Conservation (phyloP, 2,888 invertebrate species). For the Chrysolina americana region DNA sequence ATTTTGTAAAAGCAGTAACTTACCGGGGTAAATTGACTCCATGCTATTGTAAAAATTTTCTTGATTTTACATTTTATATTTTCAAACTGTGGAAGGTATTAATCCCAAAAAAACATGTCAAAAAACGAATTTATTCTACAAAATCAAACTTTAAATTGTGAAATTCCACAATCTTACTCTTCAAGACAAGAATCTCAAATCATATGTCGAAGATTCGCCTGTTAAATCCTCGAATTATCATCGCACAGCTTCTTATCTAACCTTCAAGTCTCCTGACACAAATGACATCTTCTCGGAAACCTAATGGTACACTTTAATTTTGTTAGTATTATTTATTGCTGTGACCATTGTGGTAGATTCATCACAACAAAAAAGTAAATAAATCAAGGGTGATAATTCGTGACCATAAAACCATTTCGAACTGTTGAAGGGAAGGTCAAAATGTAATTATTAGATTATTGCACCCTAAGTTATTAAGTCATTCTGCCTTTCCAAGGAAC, state of each 20-base stretch:
- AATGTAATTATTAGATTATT: slow-evolving; percentile 51
- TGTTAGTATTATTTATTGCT: slow-evolving; percentile 29
- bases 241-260: slow-evolving; percentile 9
- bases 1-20: too few relatives aligned
- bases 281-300: slow-evolving; percentile 29
- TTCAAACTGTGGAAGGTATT: too few relatives aligned
- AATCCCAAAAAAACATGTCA: too few relatives aligned
- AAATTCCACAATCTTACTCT: too few relatives aligned
- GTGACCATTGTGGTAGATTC: slow-evolving; percentile 37
- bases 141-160: too few relatives aligned
- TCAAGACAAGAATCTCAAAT: background rate
- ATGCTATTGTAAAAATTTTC: too few relatives aligned
- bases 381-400: slow-evolving; percentile 39
- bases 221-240: slow-evolving; percentile 12
- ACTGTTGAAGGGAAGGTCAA: slow-evolving; percentile 43
- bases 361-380: slow-evolving; percentile 38
- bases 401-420: slow-evolving; percentile 48
- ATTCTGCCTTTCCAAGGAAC: slow-evolving; percentile 32
- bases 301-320: slow-evolving; percentile 28
- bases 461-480: slow-evolving; percentile 47
- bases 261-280: slow-evolving; percentile 9
- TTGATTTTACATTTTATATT: too few relatives aligned
- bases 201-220: background rate
- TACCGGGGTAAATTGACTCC: too few relatives aligned
- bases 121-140: too few relatives aligned